These are phyloP conservation scores for Parapsyche elsis DNA, from an alignment of 1,140 invertebrate genomes.

Conservation along the genomic window DNA sequence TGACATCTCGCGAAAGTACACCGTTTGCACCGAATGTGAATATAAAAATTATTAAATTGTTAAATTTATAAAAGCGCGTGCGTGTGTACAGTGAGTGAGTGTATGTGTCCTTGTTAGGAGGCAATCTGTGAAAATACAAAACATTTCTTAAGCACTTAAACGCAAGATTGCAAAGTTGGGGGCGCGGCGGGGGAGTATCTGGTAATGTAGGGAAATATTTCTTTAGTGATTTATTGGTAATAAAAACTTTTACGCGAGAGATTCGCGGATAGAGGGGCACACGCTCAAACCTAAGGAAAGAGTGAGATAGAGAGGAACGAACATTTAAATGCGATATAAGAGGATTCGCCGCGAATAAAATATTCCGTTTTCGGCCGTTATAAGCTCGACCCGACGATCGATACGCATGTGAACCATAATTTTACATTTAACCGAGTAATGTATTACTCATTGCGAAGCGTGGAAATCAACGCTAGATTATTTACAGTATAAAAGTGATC, in stretches of 20 bases:
- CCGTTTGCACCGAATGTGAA: constrained; percentile 3
- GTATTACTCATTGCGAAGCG: too few species aligned
- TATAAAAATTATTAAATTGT: background rate
- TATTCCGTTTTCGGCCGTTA: background rate
- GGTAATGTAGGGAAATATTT: constrained; percentile 44
- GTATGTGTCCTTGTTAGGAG: background rate
- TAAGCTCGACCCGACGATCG: too few species aligned
- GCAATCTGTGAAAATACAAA: constrained; percentile 34
- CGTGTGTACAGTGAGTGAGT: too few species aligned
- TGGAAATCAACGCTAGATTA: too few species aligned
- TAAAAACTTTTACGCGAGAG: constrained; percentile 39
- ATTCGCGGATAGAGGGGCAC: constrained; percentile 22
- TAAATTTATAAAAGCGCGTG: too few species aligned
- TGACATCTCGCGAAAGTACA: too few species aligned
- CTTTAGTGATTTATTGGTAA: constrained; percentile 45
- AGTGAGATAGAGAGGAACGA: background rate
- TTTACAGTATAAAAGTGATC: too few species aligned
- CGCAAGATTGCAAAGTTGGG: constrained; percentile 41
- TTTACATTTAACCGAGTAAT: too few species aligned
- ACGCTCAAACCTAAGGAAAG: constrained; percentile 2
- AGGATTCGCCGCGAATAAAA: constrained; percentile 5
- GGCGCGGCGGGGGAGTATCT: constrained; percentile 30
- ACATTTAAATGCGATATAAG: constrained; percentile 35
- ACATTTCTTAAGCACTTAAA: constrained; percentile 41
- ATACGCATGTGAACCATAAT: too few species aligned